Evolutionary conservation across 1,140 invertebrate genomes (phyloP), one percentile per base, ranked within the genome.

Genomic region (Drosophila insularis): DNA sequence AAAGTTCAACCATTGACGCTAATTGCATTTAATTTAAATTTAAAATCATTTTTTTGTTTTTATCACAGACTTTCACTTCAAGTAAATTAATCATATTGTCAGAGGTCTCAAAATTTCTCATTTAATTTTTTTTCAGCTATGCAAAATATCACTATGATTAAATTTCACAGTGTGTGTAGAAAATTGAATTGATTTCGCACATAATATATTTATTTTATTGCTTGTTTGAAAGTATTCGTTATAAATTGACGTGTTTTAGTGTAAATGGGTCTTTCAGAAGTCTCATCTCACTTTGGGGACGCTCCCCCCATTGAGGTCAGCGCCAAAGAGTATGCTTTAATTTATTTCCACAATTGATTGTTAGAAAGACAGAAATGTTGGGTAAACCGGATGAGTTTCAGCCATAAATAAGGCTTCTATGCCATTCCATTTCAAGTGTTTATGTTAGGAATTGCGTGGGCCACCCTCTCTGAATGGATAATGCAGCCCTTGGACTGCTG

Each of bases 311-410:
- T 86, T 87, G 82, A 76, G 82, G 82, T 71, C 76, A 77, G 69
- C 79, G 84, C 82, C 82, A 31, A 66, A 76, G 72, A 86, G 82
- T 86, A 86, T 86, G 79, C 84, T 69, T 73, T 78, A 82, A 77
- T 71, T 77, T 79, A 79, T 70, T 67, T 69, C 14, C 64, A 64
- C 43, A 71, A 77, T 77, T 71, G 79, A 76, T 63, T 63, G 71
- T 54, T 50, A 62, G 56, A 60, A 67, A 53, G 71, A 46, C 40
- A 62, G 56, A 63, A 67, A 56, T 62, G 55, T 58, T 62, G 43
- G 37, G 62, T 40, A 27, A 31, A n/a, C 32, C 32, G 27, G 23
- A 39, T 37, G 60, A 40, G 62, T 56, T 55, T 43, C 40, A 60
- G 7, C 50, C 82, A 86, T 86, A 89, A 87, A 87, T 87, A 82